Percentiles rank a stretch among this genome's conserved stretches.
Conservation (phyloP, 2,113 vertebrate genomes). For the Thunnus thynnus region DNA sequence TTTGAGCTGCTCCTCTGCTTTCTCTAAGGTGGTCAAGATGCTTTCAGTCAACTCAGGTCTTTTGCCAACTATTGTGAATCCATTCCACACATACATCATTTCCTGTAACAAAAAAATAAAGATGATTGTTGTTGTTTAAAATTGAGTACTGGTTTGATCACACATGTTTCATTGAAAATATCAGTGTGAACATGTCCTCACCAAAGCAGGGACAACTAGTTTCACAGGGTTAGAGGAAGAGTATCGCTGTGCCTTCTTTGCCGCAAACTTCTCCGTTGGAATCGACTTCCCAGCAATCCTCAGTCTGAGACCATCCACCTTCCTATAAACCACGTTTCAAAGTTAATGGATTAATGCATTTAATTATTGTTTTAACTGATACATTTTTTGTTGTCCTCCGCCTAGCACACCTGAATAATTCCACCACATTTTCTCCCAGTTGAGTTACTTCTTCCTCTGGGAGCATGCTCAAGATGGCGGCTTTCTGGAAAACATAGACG, state of each 20-base stretch:
- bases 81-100: constrained; percentile 90
- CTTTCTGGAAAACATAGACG: constrained; percentile 92
- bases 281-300: constrained; percentile 86
- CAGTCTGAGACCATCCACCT: constrained; percentile 81
- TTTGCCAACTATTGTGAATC: constrained; percentile 84
- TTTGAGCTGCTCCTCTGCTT: constrained; percentile 88
- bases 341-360: no score
- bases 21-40: constrained; percentile 89
- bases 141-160: neutral
- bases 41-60: constrained; percentile 83
- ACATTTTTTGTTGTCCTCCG: neutral
- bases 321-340: constrained; percentile 63
- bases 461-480: constrained; percentile 94
- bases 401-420: constrained; percentile 89
- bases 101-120: constrained; percentile 69
- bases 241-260: constrained; percentile 84
- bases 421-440: constrained; percentile 87
- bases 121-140: neutral
- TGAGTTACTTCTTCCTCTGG: constrained; percentile 86
- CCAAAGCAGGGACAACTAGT: constrained; percentile 83
- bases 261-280: constrained; percentile 87
- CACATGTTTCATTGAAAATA: neutral
- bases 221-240: constrained; percentile 64
- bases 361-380: neutral
- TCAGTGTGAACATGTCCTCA: constrained; percentile 35